Evolutionary conservation across 2,113 vertebrate species (phyloP).

Genomic region (Mus spicilegus): DNA sequence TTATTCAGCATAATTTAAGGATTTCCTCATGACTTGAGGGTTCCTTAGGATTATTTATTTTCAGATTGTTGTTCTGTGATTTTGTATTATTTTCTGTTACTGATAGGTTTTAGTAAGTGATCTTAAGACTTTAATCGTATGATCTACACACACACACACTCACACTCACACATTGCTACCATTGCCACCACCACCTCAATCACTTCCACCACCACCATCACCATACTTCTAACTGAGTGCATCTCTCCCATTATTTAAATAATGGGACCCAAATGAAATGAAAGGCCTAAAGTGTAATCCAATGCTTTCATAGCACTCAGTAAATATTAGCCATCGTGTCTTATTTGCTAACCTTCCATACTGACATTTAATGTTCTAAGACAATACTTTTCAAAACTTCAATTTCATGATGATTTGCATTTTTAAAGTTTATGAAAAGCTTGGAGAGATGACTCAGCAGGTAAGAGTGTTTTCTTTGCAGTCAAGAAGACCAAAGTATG

Average conservation of each 20-base stretch:
- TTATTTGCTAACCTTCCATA: neutral
- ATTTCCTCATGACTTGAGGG: neutral
- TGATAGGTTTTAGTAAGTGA: constrained; percentile 25
- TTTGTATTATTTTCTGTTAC: neutral
- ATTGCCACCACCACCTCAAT: neutral
- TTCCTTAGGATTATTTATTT: constrained; percentile 2
- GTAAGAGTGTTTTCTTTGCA: neutral
- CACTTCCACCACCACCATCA: neutral
- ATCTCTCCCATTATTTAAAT: neutral
- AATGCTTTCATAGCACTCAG: neutral
- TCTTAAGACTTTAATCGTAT: neutral
- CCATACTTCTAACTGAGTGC: neutral
- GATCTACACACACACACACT: neutral
- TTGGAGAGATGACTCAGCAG: neutral
- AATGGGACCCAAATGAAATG: constrained; percentile 8
- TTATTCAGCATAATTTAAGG: neutral
- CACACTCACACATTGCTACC: neutral
- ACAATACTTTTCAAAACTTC: neutral
- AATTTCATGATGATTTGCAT: neutral
- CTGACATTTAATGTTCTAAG: constrained; percentile 16
- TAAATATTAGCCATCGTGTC: neutral
- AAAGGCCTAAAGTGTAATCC: neutral
- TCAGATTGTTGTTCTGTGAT: neutral
- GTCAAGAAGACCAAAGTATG: neutral
- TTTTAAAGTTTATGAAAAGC: neutral